Conservation (phyloP, 1,140 invertebrate species). For the Centruroides sculpturatus region DNA sequence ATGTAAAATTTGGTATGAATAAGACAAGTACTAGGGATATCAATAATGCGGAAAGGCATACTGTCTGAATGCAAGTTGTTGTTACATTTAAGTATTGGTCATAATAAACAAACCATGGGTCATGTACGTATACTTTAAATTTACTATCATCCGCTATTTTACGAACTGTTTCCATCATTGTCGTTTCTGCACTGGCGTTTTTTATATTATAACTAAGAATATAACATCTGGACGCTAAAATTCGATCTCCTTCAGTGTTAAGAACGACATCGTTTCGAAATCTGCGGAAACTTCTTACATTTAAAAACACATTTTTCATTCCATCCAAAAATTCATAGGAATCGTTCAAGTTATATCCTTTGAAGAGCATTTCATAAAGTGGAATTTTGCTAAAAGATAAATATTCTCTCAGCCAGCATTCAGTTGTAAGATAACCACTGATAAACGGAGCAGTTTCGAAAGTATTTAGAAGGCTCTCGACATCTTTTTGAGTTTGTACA, state of each 20-base stretch:
- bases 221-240: slow-evolving; percentile 66
- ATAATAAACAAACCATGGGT: slow-evolving; percentile 87
- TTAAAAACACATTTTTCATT: slow-evolving; percentile 42
- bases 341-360: slow-evolving; percentile 55
- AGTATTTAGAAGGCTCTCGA: slow-evolving; percentile 59
- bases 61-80: slow-evolving; percentile 79
- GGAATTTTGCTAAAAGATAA: slow-evolving; percentile 56
- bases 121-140: slow-evolving; percentile 73
- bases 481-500: slow-evolving; percentile 28
- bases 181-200: slow-evolving; percentile 74
- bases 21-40: slow-evolving; percentile 92
- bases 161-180: slow-evolving; percentile 67
- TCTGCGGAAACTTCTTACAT: slow-evolving; percentile 32
- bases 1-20: slow-evolving; percentile 85
- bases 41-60: slow-evolving; percentile 72
- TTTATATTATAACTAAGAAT: slow-evolving; percentile 79
- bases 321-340: slow-evolving; percentile 55
- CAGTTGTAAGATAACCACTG: slow-evolving; percentile 52
- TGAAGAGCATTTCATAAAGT: slow-evolving; percentile 39
- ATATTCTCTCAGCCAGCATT: slow-evolving; percentile 79
- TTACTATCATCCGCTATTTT: slow-evolving; percentile 57
- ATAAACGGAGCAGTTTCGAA: slow-evolving; percentile 70
- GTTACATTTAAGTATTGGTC: slow-evolving; percentile 85
- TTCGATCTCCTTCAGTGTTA: slow-evolving; percentile 50
- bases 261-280: slow-evolving; percentile 72